Evolutionary conservation across 2,113 vertebrate species (phyloP).

Genomic region (Seriola quinqueradiata): DNA sequence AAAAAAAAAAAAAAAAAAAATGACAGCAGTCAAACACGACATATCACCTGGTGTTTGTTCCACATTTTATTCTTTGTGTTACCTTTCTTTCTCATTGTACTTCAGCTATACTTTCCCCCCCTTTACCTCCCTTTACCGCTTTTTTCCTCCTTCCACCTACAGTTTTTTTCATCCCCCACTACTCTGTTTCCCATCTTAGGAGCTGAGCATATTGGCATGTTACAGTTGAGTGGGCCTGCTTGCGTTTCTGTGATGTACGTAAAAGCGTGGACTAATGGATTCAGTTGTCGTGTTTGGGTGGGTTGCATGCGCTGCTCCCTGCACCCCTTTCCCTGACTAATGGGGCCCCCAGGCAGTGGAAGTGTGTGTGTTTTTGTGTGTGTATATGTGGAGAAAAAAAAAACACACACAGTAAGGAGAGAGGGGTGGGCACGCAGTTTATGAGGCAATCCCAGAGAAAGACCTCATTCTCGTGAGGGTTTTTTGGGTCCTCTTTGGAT

Average conservation of each 20-base stretch:
- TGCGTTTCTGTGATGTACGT: slow-evolving; percentile 83
- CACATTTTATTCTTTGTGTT: neutral
- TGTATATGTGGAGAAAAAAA: slow-evolving; percentile 1
- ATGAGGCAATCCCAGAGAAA: slow-evolving; percentile 52
- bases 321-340: slow-evolving; percentile 87
- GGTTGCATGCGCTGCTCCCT: slow-evolving; percentile 74
- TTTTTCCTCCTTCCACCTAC: slow-evolving; percentile 15
- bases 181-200: slow-evolving; percentile 52
- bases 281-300: slow-evolving; percentile 83
- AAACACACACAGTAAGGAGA: neutral
- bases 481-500: slow-evolving; percentile 13
- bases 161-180: slow-evolving; percentile 19
- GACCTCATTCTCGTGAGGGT: slow-evolving; percentile 16
- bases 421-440: slow-evolving; percentile 17
- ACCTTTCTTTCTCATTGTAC: slow-evolving; percentile 7
- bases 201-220: slow-evolving; percentile 85
- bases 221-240: slow-evolving; percentile 85
- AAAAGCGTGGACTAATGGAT: slow-evolving; percentile 90
- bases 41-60: slow-evolving; percentile 60
- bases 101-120: slow-evolving; percentile 1
- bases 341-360: slow-evolving; percentile 76
- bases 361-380: slow-evolving; percentile 33
- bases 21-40: slow-evolving; percentile 31
- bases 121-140: neutral
- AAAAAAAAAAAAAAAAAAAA: slow-evolving; percentile 13